A percentile compares a stretch with the other conserved stretches of the same genome.
phyloP scores from a whole-genome alignment of 2,797 vertebrate genomes.

The Poliocrania exsul region DNA sequence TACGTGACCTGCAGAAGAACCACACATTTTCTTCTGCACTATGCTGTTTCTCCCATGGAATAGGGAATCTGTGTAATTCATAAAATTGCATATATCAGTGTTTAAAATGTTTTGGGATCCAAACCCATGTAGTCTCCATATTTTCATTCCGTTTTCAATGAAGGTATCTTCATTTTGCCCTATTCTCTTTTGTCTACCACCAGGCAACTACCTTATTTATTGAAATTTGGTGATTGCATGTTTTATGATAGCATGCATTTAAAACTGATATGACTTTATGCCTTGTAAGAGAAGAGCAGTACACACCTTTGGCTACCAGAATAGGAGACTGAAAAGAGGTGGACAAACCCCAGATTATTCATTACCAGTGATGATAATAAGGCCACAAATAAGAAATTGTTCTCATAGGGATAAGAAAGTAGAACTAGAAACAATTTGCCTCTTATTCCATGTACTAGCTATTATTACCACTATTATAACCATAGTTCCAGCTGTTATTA shows the following conservation, averaged over 20 bases:
- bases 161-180: background rate
- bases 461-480: background rate
- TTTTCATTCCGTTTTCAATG: background rate
- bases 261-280: background rate
- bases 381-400: background rate
- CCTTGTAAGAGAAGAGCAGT: background rate
- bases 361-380: background rate
- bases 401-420: background rate
- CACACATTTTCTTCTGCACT: background rate
- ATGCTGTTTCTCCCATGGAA: background rate
- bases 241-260: background rate
- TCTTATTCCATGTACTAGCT: background rate
- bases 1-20: background rate
- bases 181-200: background rate
- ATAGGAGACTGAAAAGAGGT: background rate
- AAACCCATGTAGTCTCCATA: background rate
- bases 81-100: background rate
- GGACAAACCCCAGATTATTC: rapidly evolving
- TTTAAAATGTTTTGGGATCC: background rate
- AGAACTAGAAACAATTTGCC: background rate
- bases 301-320: background rate
- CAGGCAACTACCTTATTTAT: background rate
- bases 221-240: background rate
- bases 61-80: background rate
- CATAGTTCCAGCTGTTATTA: background rate